These are phyloP conservation scores for Strigamia transsilvanica DNA, from an alignment of 2,888 invertebrate species.

Conservation along the genomic window DNA sequence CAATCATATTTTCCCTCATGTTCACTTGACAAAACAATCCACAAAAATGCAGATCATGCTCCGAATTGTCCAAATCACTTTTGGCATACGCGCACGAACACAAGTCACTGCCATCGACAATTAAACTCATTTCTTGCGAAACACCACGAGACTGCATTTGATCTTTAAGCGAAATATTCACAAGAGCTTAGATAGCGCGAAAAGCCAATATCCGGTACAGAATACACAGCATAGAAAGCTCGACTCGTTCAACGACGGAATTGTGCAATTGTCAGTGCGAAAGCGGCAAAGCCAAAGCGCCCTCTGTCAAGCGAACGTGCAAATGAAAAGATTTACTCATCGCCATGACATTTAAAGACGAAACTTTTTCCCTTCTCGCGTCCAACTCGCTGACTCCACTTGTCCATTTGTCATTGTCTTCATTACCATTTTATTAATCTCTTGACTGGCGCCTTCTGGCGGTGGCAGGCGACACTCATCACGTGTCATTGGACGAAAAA, in stretches of 20 bases:
- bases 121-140: too few species aligned
- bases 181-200: neutral
- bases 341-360: neutral
- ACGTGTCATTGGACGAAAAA: neutral
- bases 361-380: neutral
- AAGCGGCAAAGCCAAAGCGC: too few species aligned
- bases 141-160: neutral
- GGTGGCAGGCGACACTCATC: slow-evolving; percentile 20
- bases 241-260: neutral
- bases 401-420: slow-evolving; percentile 15
- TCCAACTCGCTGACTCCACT: neutral
- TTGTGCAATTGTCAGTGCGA: neutral
- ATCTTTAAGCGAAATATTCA: neutral
- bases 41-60: too few species aligned
- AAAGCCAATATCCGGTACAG: slow-evolving; percentile 10
- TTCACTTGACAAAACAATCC: too few species aligned
- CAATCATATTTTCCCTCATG: too few species aligned
- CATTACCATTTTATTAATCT: slow-evolving; percentile 20
- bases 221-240: neutral
- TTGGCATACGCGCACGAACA: too few species aligned
- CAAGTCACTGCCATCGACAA: too few species aligned
- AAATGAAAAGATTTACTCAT: slow-evolving; percentile 4
- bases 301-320: neutral
- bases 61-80: too few species aligned
- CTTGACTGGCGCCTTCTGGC: slow-evolving; percentile 5